Percentiles rank a stretch among this genome's conserved stretches.
Evolutionary conservation across 1,140 invertebrate species (phyloP).

Genomic region (Drosophila insularis): DNA sequence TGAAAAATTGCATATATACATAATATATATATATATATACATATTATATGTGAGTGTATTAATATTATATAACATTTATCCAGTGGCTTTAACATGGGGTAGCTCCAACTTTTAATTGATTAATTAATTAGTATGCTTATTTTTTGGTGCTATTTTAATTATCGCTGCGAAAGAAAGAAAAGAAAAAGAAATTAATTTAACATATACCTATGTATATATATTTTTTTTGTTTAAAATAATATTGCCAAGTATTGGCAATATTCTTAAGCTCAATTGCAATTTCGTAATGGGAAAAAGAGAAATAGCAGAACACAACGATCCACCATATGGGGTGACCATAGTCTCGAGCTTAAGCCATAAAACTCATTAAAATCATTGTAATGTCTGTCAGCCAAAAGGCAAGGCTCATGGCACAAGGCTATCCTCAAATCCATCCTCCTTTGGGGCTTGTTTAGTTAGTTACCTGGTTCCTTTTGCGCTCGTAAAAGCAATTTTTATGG

Average conservation of each 20-base stretch:
- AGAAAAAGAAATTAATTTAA: slow-evolving; percentile 21
- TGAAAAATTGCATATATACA: not conserved
- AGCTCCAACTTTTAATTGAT: slow-evolving; percentile 1
- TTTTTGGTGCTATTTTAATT: slow-evolving; percentile 40
- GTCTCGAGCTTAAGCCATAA: slow-evolving; percentile 58
- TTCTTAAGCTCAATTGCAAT: slow-evolving; percentile 44
- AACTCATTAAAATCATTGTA: slow-evolving; percentile 79
- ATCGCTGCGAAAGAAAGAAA: slow-evolving; percentile 49
- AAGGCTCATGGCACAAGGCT: slow-evolving; percentile 28
- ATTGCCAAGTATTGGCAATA: slow-evolving; percentile 46
- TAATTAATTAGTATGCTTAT: not conserved
- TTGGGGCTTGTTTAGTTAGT: slow-evolving; percentile 52
- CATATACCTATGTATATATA: too few relatives aligned
- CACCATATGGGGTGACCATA: slow-evolving; percentile 64
- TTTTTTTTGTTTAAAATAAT: too few relatives aligned
- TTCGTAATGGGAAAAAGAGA: not conserved
- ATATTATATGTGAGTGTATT: not conserved
- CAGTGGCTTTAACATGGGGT: slow-evolving; percentile 6
- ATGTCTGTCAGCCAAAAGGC: slow-evolving; percentile 68
- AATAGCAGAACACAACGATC: slow-evolving; percentile 55
- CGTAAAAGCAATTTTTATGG: slow-evolving; percentile 73
- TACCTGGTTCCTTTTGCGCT: slow-evolving; percentile 52
- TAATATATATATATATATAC: not conserved
- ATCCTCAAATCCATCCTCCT: slow-evolving; percentile 21
- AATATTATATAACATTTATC: slow-evolving; percentile 10